Evolutionary conservation across 2,797 vertebrate genomes (phyloP).

Genomic region (Cossypha dichroa): DNA sequence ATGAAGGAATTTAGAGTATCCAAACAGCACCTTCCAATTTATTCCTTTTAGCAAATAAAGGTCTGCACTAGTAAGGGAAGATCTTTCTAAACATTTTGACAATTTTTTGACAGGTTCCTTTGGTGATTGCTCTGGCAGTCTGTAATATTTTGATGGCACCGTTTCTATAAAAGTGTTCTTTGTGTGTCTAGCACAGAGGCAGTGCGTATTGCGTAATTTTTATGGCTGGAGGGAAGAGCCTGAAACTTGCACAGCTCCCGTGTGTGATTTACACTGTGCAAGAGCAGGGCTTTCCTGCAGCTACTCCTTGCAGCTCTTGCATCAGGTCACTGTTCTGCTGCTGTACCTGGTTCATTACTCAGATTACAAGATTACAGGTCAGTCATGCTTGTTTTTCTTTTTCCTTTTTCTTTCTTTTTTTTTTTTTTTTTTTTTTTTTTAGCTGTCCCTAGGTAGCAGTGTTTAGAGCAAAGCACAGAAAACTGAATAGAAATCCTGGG

Average conservation of each 20-base stretch:
- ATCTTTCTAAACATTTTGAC: constrained; percentile 46
- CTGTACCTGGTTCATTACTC: background rate
- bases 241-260: background rate
- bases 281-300: background rate
- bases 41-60: constrained; percentile 3
- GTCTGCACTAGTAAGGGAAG: background rate
- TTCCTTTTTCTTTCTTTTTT: background rate
- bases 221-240: constrained; percentile 13
- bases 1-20: background rate
- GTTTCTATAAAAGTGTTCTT: constrained; percentile 12
- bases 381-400: background rate
- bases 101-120: constrained; percentile 43
- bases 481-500: background rate
- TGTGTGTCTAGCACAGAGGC: constrained; percentile 1
- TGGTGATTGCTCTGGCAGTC: constrained; percentile 6
- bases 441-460: background rate
- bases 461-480: background rate
- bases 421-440: background rate
- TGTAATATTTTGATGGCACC: background rate
- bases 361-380: background rate
- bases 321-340: background rate
- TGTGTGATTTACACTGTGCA: background rate
- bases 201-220: background rate
- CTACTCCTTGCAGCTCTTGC: background rate
- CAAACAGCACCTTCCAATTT: background rate